Evolutionary conservation across 2,797 vertebrate species (phyloP).

Genomic region (Lutjanus argentimaculatus): DNA sequence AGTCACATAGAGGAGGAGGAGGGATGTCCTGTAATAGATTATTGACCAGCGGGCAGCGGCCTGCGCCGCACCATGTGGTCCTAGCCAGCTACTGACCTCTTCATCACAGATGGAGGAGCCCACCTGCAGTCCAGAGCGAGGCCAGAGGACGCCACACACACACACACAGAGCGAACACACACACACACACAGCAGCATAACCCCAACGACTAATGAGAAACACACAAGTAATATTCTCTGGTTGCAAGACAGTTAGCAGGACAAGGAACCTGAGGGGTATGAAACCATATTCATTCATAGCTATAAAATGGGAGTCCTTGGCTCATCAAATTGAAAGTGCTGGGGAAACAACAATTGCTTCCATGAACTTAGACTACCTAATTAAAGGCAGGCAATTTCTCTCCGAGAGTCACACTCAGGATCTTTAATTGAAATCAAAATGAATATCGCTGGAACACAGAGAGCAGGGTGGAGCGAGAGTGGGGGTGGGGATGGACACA

Average conservation of each 20-base stretch:
- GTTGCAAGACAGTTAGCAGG: constrained; percentile 77
- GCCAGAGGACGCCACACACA: constrained; percentile 43
- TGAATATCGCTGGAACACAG: constrained; percentile 79
- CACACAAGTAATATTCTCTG: constrained; percentile 68
- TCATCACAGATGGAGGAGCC: constrained; percentile 81
- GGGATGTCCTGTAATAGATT: constrained; percentile 86
- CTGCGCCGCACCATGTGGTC: constrained; percentile 80
- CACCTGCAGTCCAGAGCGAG: constrained; percentile 70
- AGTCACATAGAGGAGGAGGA: constrained; percentile 81
- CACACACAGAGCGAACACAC: constrained; percentile 5
- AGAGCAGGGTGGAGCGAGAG: constrained; percentile 60
- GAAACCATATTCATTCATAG: constrained; percentile 80
- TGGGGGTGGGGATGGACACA: constrained; percentile 46
- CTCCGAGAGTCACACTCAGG: constrained; percentile 84
- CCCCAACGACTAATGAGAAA: constrained; percentile 65
- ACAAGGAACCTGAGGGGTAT: constrained; percentile 79
- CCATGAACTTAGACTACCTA: constrained; percentile 84
- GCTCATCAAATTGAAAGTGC: constrained; percentile 86
- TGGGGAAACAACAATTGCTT: constrained; percentile 85
- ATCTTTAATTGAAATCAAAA: constrained; percentile 89
- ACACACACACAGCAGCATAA: constrained; percentile 46
- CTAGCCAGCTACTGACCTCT: constrained; percentile 82
- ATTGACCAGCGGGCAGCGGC: constrained; percentile 85
- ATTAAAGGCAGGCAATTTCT: constrained; percentile 87
- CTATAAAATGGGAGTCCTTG: constrained; percentile 82